Percentiles rank a stretch among this genome's conserved stretches.
These are phyloP conservation scores for Caerostris extrusa DNA, from an alignment of 1,140 invertebrate genomes.

Conservation along the genomic window DNA sequence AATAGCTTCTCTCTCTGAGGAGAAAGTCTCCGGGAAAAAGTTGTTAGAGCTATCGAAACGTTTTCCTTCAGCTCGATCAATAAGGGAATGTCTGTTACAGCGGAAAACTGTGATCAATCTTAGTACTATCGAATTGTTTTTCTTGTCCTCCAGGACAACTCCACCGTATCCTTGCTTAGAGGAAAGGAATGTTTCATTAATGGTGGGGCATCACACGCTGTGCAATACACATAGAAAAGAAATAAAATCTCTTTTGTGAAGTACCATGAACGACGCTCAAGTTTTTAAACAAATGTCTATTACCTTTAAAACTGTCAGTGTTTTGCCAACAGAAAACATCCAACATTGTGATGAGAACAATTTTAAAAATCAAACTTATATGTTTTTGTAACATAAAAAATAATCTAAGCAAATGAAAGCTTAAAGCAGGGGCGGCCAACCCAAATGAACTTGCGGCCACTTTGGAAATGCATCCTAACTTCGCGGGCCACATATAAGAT, in stretches of 20 bases:
- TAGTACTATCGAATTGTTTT: conserved; percentile 25
- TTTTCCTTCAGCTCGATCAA: conserved; percentile 6
- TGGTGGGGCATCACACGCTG: background rate
- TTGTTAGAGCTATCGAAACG: background rate
- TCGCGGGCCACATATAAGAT: too few relatives aligned
- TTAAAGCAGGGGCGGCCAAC: too few relatives aligned
- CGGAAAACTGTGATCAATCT: conserved; percentile 31
- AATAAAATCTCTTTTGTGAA: background rate
- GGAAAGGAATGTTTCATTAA: conserved; percentile 29
- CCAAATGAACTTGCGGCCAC: too few relatives aligned
- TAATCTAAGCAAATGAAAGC: too few relatives aligned
- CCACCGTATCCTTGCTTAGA: background rate
- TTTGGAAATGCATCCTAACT: too few relatives aligned
- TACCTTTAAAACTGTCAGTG: background rate
- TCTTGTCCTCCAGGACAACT: conserved; percentile 5
- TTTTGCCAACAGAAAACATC: background rate
- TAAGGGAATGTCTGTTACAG: conserved; percentile 15
- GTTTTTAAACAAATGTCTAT: too few relatives aligned
- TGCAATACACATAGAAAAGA: background rate
- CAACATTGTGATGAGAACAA: background rate
- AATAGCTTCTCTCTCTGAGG: too few relatives aligned
- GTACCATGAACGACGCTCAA: too few relatives aligned
- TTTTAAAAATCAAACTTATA: background rate
- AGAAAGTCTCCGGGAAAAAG: background rate
- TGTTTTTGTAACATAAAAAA: background rate